Evolutionary conservation across 64 coral and sea anemone species (phyloP).

Genomic region (Stylophora pistillata): DNA sequence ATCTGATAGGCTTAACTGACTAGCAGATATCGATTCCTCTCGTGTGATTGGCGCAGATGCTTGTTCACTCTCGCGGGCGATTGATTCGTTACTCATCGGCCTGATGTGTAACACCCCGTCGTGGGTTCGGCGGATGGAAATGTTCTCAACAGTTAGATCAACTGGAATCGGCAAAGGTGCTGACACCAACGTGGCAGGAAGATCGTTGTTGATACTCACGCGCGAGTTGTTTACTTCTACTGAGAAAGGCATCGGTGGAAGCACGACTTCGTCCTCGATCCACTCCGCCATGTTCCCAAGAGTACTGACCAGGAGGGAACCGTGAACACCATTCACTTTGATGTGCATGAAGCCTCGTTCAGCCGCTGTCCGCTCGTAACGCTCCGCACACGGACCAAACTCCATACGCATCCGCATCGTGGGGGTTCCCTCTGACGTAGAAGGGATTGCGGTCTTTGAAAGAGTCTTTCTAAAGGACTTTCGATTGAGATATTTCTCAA

Average conservation of each 20-base stretch:
- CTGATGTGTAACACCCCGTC: conserved; percentile 63
- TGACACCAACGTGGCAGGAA: conserved; percentile 64
- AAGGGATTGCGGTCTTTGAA: conserved; percentile 16
- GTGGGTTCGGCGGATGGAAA: conserved; percentile 64
- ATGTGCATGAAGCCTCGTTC: conserved; percentile 88
- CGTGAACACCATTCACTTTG: conserved; percentile 51
- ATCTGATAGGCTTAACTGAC: conserved; percentile 67
- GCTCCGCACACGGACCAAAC: conserved; percentile 74
- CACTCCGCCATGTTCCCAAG: conserved; percentile 80
- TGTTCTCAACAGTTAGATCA: conserved; percentile 76
- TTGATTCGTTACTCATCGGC: neutral
- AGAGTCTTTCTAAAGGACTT: conserved; percentile 68
- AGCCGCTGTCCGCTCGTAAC: conserved; percentile 52
- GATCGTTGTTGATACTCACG: conserved; percentile 69
- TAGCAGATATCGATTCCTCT: conserved; percentile 50
- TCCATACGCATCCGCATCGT: conserved; percentile 57
- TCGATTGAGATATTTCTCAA: conserved; percentile 85
- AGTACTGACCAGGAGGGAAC: conserved; percentile 74
- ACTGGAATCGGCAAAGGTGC: conserved; percentile 74
- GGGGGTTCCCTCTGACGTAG: conserved; percentile 24
- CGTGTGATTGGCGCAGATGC: conserved; percentile 17
- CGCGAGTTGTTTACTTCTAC: conserved; percentile 66
- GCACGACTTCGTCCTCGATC: conserved; percentile 81
- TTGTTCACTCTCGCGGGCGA: neutral
- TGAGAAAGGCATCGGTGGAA: conserved; percentile 72